Base-by-base conservation (phyloP, 2,888 invertebrate genomes). In the Drosophila multiciliata region DNA sequence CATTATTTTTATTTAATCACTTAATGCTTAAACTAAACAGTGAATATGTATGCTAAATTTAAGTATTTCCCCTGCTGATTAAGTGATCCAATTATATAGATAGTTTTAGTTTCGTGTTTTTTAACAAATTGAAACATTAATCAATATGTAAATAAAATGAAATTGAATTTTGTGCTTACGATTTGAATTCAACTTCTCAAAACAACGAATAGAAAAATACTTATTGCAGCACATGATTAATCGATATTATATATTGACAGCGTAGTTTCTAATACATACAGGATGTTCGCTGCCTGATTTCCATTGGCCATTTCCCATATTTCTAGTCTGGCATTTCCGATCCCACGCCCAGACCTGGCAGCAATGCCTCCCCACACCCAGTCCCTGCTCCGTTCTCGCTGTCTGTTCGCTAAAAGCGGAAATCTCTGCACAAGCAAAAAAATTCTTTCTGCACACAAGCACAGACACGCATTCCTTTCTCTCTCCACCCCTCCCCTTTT, bases 321-420 rank as follows among this genome's bases (percentile, higher is more conserved):
- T 64, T 73, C 49, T 68, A 61, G 54, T 64, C 63, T 60, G 61
- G 69, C 77, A 82, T 89, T 84, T 84, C 84, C 84, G 89, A 88
- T 84, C 89, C 87, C 86, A 80, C 88, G 83, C 78, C 80, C 77
- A 64, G 53, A 35, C 76, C 80, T 75, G 62, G 50, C 26, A 29
- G 23, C 54, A 33, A 50, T 48, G 49, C 62, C 49, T 60, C 53
- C 29, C 42, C 35, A 7, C 49, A 9, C 17, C 29, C 7, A 2
- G 17, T n/a, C 32, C 8, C 26, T 8, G 17, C 32, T n/a, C 17
- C 55, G 7, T 17, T 42, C n/a, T 2, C 8, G 12, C 45, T 42
- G 54, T 52, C 26, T 53, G 52, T 54, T 66, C 66, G 66, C 73
- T 61, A 33, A 73, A 80, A 82, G 72, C 80, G 82, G 82, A 80